Evolutionary conservation across 2,888 invertebrate genomes (phyloP).

Genomic region (Julus scandinavius): DNA sequence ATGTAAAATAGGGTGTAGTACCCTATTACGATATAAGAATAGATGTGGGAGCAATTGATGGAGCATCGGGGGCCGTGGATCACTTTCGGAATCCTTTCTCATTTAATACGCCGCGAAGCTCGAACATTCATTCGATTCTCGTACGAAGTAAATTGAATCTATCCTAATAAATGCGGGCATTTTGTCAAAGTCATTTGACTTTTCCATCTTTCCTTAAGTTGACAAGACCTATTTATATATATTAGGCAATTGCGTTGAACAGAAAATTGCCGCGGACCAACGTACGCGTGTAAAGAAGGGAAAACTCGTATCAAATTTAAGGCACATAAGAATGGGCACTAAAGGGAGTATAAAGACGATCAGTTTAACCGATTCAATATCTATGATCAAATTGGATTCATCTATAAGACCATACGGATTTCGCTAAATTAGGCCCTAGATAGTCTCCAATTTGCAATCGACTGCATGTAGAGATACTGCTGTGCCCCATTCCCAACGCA

Average conservation of each 20-base stretch:
- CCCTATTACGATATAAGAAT: neutral
- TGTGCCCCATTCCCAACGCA: too few relatives aligned
- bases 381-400: neutral
- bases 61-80: slow-evolving; percentile 14
- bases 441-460: slow-evolving; percentile 21
- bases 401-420: slow-evolving; percentile 7
- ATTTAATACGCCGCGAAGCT: slow-evolving; percentile 22
- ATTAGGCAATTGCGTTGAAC: neutral
- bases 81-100: neutral
- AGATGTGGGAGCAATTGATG: neutral
- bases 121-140: neutral
- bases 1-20: neutral
- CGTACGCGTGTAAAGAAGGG: neutral
- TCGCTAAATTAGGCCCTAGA: slow-evolving; percentile 9
- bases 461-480: neutral
- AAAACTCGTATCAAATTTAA: neutral
- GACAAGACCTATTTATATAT: slow-evolving; percentile 43
- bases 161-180: slow-evolving; percentile 44
- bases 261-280: neutral
- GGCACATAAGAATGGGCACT: neutral
- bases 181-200: slow-evolving; percentile 45
- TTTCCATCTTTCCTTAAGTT: slow-evolving; percentile 43
- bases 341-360: slow-evolving; percentile 13
- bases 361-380: slow-evolving; percentile 10
- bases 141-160: slow-evolving; percentile 37